A percentile compares a stretch with the other conserved stretches of the same genome.
phyloP scores from a whole-genome alignment of 2,797 vertebrate genomes.

The Eurystomus glaucurus region DNA sequence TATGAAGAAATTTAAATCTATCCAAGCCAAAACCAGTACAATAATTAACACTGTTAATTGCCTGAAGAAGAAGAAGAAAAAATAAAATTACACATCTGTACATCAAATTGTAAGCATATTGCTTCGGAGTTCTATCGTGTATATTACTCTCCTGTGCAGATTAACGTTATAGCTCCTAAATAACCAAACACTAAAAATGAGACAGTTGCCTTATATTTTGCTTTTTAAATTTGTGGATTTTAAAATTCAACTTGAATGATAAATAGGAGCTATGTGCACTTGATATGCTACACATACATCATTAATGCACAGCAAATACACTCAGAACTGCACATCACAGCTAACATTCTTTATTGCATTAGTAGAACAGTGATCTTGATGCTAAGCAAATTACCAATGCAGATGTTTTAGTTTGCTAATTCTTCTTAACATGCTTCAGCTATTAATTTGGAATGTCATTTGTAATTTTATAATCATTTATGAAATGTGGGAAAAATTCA shows the following conservation, averaged over 20 bases:
- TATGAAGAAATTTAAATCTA: neutral
- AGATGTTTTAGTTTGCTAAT: neutral
- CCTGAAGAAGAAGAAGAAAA: neutral
- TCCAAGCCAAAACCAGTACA: neutral
- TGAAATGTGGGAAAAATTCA: neutral
- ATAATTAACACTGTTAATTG: neutral
- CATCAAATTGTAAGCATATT: neutral
- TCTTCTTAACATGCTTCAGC: neutral
- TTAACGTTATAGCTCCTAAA: neutral
- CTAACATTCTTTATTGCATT: neutral
- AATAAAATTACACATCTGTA: neutral
- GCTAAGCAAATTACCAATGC: neutral
- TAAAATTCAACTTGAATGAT: neutral
- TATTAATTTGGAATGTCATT: neutral
- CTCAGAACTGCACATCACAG: neutral
- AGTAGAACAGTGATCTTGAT: neutral
- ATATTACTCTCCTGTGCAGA: neutral
- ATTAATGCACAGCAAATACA: neutral
- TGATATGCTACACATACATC: accelerated
- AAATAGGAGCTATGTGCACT: accelerated
- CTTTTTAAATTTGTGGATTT: neutral
- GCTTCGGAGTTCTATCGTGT: neutral
- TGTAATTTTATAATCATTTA: neutral
- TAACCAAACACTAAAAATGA: neutral
- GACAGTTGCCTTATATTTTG: neutral